These are phyloP conservation scores for Gobionotothen gibberifrons DNA, from an alignment of 2,797 vertebrate genomes.

Conservation along the genomic window DNA sequence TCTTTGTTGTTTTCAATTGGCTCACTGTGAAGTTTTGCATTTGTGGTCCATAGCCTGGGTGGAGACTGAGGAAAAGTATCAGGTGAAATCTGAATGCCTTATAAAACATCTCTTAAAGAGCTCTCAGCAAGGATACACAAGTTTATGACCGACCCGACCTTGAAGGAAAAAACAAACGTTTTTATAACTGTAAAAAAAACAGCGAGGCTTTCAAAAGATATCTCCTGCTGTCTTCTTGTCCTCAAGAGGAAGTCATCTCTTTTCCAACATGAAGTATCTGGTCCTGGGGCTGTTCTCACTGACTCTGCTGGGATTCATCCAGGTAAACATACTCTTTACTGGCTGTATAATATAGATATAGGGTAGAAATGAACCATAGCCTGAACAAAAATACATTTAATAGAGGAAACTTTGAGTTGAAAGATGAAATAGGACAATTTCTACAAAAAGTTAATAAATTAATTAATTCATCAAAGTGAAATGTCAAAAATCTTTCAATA, in stretches of 20 bases:
- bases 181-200: background rate
- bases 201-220: background rate
- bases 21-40: slow-evolving; percentile 54
- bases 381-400: background rate
- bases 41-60: slow-evolving; percentile 26
- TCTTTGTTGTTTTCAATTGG: slow-evolving; percentile 3
- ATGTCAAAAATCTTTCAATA: background rate
- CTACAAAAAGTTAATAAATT: background rate
- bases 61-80: slow-evolving; percentile 41
- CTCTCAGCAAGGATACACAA: background rate
- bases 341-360: background rate
- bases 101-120: slow-evolving; percentile 27
- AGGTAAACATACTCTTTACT: slow-evolving; percentile 46
- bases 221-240: background rate
- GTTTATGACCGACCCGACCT: background rate
- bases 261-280: slow-evolving; percentile 46
- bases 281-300: slow-evolving; percentile 36
- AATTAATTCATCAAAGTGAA: background rate
- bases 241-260: slow-evolving; percentile 17
- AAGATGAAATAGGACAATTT: background rate
- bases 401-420: no score
- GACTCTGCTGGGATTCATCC: slow-evolving; percentile 39
- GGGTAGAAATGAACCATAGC: background rate
- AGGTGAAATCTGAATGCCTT: slow-evolving; percentile 26
- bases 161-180: background rate